phyloP scores from a whole-genome alignment of 2,797 vertebrate genomes.

The Pempheris klunzingeri region DNA sequence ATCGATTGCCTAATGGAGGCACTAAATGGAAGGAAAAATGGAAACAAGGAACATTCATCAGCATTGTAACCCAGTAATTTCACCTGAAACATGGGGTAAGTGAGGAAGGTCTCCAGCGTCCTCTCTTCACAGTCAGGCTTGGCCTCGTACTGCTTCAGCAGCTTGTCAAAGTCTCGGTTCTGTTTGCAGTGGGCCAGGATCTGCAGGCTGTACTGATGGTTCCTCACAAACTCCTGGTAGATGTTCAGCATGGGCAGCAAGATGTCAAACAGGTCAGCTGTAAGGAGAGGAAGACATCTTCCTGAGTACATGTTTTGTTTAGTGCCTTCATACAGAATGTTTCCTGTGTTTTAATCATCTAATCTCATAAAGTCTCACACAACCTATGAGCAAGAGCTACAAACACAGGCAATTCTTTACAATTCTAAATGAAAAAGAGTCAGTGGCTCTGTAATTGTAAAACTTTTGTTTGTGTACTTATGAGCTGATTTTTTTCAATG shows the following conservation, averaged over 20 bases:
- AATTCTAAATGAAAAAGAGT: background rate
- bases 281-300: constrained; percentile 8
- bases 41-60: too few species aligned
- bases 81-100: constrained; percentile 99
- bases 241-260: constrained; percentile 99
- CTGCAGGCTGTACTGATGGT: constrained; percentile 99
- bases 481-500: background rate
- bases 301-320: background rate
- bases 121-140: constrained; percentile 98
- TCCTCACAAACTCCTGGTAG: constrained; percentile 99
- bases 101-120: constrained; percentile 97
- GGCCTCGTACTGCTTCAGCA: constrained; percentile 97
- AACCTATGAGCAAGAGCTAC: background rate
- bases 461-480: background rate
- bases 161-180: constrained; percentile 98
- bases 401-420: background rate
- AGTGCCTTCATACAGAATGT: background rate
- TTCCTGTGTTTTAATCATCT: background rate
- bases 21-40: too few species aligned
- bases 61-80: background rate
- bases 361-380: background rate
- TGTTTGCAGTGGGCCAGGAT: constrained; percentile 99
- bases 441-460: background rate
- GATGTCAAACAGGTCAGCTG: constrained; percentile 98
- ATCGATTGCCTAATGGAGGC: background rate